Evolutionary conservation across 2,797 vertebrate genomes (phyloP), one percentile per base, ranked within the genome.

Genomic region (Channallabes apus): DNA sequence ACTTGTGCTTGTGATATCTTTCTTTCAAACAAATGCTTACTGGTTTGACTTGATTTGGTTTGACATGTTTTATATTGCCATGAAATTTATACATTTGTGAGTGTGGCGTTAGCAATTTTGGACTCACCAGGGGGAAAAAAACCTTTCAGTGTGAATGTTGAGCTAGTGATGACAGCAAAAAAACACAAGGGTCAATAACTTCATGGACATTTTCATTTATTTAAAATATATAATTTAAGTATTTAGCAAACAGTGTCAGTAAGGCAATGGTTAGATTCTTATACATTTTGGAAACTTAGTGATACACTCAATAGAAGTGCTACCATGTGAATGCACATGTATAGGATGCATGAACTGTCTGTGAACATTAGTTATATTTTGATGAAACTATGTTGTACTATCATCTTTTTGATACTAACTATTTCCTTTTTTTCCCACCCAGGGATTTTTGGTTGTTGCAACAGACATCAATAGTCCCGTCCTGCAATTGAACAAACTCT

Each of bases 361-460:
- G 35, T 18, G 3, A 7, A 62, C 58, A 41, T 61, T 32, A 61
- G 20, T 11, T 24, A 2, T 78, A 38, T 59, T 77, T 22, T 18
- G 7, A 56, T 73, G 24, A 72, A 46, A 72, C 14, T 17, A 24
- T 75, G 12, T 75, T 51, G 20, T 58, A 20, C 3, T 29, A 54
- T 58, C 32, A 12, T 29, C 18, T 32, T 29, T 82, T 22, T 3
- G 1, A 9, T 68, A 27, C 6, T 72, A 27, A 22, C 15, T 82
- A 0, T 41, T 69, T 46, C 27, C 7, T 35, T 32, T 56, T 77
- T 27, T 61, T 6, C 69, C 51, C 41, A 69, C 27, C 11, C 69
- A 88, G 87, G 87, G 87, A 18, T 88, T 85, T 86, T n/a, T 86
- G 64, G 6, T 79, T 18, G 41, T 88, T 32, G 54, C 46, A 51